Evolutionary conservation across 1,140 invertebrate species (phyloP), one percentile per base, ranked within the genome.

Genomic region (Chymomyza costata): DNA sequence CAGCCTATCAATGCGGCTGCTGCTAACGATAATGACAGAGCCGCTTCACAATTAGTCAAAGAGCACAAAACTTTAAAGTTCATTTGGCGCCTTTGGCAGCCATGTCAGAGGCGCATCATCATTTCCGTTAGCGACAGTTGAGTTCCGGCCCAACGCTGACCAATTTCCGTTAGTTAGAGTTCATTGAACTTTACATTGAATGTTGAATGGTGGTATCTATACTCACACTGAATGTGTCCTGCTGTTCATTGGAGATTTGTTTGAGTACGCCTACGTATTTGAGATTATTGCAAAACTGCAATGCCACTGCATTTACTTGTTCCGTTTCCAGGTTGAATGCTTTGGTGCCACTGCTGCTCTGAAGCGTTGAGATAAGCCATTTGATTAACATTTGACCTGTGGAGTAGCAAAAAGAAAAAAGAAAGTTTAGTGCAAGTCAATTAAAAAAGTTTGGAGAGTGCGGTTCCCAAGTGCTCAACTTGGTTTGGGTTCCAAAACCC

Each of bases 301-400:
- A 87, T 13, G 91, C 91, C 48, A 97, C 85, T 35, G 90, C 89
- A 73, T 91, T 92, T 38, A 95, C 85, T 68, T n/a, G n/a, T n/a
- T 95, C 94, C 71, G 92, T 90, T 44, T 89, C 87, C n/a, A n/a
- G n/a, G n/a, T 48, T 43, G 62, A 31, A 19, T 39, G 28, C 88
- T 90, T 53, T 40, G 17, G 10, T 31, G 38, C 54, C 59, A 89
- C 88, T 13, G 93, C 82, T 69, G 91, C 90, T 74, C 90, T 90
- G 56, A 91, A 91, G 89, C n/a, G 92, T 91, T 10, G 93, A 94
- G 44, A 93, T 87, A 55, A 96, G 90, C 94, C 95, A 96, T 83
- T 95, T 94, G 38, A 96, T 88, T 60, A 97, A 88, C 92, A 96
- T 95, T 86, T 96, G 92, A 82, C 95, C 95, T 97, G 86, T 34